Evolutionary conservation across 2,113 vertebrate species (phyloP).

Genomic region (Coreoperca whiteheadi): DNA sequence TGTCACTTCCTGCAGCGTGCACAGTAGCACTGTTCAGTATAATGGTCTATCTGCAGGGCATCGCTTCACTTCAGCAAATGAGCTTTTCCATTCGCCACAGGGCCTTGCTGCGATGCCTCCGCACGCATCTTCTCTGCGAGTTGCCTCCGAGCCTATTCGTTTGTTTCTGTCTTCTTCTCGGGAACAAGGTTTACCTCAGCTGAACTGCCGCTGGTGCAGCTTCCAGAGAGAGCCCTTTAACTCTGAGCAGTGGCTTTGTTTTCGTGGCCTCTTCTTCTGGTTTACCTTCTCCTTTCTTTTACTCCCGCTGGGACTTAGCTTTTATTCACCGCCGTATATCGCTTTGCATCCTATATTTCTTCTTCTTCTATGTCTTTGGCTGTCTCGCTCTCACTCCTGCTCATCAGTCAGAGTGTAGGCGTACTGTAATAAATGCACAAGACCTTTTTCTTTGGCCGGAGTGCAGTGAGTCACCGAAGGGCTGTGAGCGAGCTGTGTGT

Average conservation of each 20-base stretch:
- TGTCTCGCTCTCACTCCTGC: slow-evolving; percentile 17
- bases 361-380: not conserved
- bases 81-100: slow-evolving; percentile 1
- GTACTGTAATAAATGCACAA: slow-evolving; percentile 60
- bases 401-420: slow-evolving; percentile 54
- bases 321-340: slow-evolving; percentile 1
- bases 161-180: not conserved
- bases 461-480: slow-evolving; percentile 62
- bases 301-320: not conserved
- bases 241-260: not conserved
- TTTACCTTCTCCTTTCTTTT: slow-evolving; percentile 6
- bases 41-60: slow-evolving; percentile 24
- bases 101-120: slow-evolving; percentile 1
- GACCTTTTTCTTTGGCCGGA: slow-evolving; percentile 41
- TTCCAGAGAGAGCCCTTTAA: not conserved
- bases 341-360: slow-evolving; percentile 11
- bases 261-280: not conserved
- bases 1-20: not conserved
- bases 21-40: slow-evolving; percentile 23
- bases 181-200: slow-evolving; percentile 10
- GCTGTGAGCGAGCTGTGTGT: slow-evolving; percentile 30
- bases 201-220: slow-evolving; percentile 22
- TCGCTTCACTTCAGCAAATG: slow-evolving; percentile 26
- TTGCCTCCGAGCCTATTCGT: not conserved
- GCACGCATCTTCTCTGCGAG: slow-evolving; percentile 7